Evolutionary conservation across 1,140 invertebrate genomes (phyloP).

Genomic region (Drosophila jambulina): DNA sequence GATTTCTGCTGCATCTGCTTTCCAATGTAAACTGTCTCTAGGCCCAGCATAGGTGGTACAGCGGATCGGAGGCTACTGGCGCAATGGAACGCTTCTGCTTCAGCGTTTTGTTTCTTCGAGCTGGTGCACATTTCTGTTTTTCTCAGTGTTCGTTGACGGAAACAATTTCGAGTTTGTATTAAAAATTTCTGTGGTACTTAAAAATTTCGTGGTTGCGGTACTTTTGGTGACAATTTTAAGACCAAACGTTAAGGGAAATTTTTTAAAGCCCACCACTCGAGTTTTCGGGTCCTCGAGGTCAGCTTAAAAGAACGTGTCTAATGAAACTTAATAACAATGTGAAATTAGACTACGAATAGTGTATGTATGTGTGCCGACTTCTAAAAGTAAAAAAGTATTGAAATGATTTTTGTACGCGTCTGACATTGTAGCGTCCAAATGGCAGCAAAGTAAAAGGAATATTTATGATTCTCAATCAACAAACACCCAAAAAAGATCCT

Average conservation of each 20-base stretch:
- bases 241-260: slow-evolving; percentile 43
- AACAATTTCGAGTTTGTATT: slow-evolving; percentile 39
- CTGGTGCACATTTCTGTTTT: slow-evolving; percentile 3
- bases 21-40: slow-evolving; percentile 65
- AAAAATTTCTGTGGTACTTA: slow-evolving; percentile 71
- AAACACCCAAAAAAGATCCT: not conserved
- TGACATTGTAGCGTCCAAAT: slow-evolving; percentile 17
- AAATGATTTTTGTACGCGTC: slow-evolving; percentile 34
- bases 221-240: slow-evolving; percentile 18
- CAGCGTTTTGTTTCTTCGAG: not conserved
- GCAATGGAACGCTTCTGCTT: slow-evolving; percentile 4
- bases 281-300: slow-evolving; percentile 1
- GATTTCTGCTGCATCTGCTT: slow-evolving; percentile 58
- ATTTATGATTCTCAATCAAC: not conserved
- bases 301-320: slow-evolving; percentile 20
- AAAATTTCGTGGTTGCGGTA: slow-evolving; percentile 56
- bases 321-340: slow-evolving; percentile 48
- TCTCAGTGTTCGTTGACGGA: slow-evolving; percentile 11
- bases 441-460: slow-evolving; percentile 25
- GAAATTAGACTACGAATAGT: slow-evolving; percentile 39
- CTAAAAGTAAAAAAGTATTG: slow-evolving; percentile 78
- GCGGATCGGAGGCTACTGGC: slow-evolving; percentile 3
- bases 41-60: slow-evolving; percentile 46
- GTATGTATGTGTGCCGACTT: slow-evolving; percentile 67
- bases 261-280: slow-evolving; percentile 13